phyloP scores from a whole-genome alignment of 1,140 invertebrate species.

The Tenebrio molitor region DNA sequence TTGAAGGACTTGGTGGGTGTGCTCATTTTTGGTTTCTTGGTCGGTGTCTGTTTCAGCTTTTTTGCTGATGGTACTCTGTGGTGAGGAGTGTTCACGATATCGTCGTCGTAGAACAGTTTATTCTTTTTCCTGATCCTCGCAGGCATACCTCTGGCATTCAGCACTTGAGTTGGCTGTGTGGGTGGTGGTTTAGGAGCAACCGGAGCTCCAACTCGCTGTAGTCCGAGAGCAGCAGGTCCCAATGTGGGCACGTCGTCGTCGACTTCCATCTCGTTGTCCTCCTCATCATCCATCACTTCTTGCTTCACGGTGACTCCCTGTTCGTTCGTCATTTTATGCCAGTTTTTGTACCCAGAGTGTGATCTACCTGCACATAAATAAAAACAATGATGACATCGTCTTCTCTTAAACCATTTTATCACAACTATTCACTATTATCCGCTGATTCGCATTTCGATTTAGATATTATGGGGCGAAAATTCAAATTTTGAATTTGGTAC shows the following conservation, averaged over 20 bases:
- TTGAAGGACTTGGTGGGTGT: constrained; percentile 67
- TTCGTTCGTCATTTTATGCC: constrained; percentile 67
- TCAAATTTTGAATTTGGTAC: constrained; percentile 64
- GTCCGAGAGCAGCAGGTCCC: constrained; percentile 80
- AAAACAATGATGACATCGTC: constrained; percentile 18
- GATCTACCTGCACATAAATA: constrained; percentile 39
- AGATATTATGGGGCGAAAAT: constrained; percentile 49
- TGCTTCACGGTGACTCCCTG: constrained; percentile 69
- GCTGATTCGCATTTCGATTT: no score
- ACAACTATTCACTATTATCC: no score
- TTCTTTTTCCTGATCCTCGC: constrained; percentile 92
- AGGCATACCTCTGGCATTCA: constrained; percentile 90
- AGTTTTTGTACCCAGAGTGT: constrained; percentile 68
- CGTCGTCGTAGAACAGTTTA: constrained; percentile 91
- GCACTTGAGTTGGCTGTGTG: constrained; percentile 78
- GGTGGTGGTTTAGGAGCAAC: constrained; percentile 78
- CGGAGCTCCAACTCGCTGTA: constrained; percentile 83
- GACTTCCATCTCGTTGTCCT: constrained; percentile 72
- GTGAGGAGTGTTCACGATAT: constrained; percentile 86
- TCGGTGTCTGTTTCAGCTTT: constrained; percentile 70
- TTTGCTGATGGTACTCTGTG: constrained; percentile 76
- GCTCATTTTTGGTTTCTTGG: constrained; percentile 67
- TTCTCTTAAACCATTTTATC: not conserved
- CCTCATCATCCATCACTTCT: constrained; percentile 74
- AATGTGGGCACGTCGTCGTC: constrained; percentile 77